Evolutionary conservation across 2,113 vertebrate genomes (phyloP).

Genomic region (Eleginops maclovinus): DNA sequence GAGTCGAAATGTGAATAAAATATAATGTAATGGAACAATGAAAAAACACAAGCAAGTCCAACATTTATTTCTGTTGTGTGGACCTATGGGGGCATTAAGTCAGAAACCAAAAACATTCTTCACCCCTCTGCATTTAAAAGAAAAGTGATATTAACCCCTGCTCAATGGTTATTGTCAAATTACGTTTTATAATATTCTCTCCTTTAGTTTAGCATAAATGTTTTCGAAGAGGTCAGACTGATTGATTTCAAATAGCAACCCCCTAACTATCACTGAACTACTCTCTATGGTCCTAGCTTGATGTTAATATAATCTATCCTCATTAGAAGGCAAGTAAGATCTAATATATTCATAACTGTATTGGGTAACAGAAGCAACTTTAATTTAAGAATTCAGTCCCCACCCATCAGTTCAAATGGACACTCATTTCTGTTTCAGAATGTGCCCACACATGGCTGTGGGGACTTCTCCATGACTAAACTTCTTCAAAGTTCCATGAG

Average conservation of each 20-base stretch:
- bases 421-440: conserved; percentile 30
- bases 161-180: no score
- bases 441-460: conserved; percentile 34
- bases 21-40: neutral
- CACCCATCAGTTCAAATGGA: conserved; percentile 14
- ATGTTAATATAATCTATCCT: neutral
- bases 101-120: no score
- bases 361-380: conserved; percentile 1
- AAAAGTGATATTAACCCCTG: no score
- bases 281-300: neutral
- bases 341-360: neutral
- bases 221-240: no score
- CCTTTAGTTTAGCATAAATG: no score
- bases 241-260: no score
- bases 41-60: neutral
- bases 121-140: no score
- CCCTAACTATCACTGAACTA: neutral
- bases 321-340: neutral
- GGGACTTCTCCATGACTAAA: conserved; percentile 54
- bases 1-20: neutral
- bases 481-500: conserved; percentile 59
- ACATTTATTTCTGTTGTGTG: neutral
- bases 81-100: no score
- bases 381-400: conserved; percentile 18
- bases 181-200: no score